phyloP scores from a whole-genome alignment of 2,113 vertebrate genomes.

The Sarotherodon lohbergeri region DNA sequence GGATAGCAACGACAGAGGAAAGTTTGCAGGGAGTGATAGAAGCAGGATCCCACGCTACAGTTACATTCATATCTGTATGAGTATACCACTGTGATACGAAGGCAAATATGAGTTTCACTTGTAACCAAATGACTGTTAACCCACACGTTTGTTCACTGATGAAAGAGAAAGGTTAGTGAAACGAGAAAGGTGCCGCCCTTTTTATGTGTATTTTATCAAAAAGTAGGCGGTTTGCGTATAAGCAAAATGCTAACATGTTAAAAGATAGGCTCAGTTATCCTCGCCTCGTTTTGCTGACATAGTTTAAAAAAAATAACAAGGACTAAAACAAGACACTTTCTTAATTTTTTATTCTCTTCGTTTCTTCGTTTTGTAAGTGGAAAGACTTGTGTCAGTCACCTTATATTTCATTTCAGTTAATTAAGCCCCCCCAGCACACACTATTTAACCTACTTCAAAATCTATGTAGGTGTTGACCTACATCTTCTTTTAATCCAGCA shows the following conservation, averaged over 20 bases:
- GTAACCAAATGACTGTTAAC: background rate
- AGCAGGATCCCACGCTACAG: background rate
- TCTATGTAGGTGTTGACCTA: background rate
- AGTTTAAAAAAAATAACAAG: accelerated
- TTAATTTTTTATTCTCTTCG: background rate
- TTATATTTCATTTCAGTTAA: background rate
- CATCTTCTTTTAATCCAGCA: background rate
- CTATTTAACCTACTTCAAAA: background rate
- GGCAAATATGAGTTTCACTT: background rate
- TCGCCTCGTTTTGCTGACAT: background rate
- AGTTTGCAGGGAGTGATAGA: background rate
- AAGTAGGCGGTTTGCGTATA: background rate
- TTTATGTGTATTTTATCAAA: background rate
- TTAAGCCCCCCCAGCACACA: accelerated
- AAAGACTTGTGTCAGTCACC: background rate
- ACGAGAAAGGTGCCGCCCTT: background rate
- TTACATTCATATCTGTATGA: background rate
- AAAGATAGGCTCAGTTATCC: background rate
- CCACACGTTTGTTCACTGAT: no score
- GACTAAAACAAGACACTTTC: background rate
- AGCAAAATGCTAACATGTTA: background rate
- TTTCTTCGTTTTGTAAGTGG: background rate
- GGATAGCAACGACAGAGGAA: background rate
- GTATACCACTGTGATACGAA: background rate
- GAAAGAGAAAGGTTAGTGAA: background rate